Conservation (phyloP, 2,888 invertebrate species). For the Cylloceria caligata region DNA sequence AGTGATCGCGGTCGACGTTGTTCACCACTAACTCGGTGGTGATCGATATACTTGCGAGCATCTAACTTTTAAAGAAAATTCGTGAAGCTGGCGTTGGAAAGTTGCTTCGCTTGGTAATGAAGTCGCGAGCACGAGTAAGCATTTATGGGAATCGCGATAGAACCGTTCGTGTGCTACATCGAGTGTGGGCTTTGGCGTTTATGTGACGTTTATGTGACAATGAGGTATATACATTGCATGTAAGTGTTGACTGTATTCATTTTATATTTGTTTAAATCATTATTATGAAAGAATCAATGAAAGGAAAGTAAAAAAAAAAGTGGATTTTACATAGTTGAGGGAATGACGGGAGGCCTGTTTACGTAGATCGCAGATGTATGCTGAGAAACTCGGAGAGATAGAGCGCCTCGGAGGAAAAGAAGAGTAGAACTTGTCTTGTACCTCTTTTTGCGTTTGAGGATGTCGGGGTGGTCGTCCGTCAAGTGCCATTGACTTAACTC, state of each 20-base stretch:
- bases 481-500: constrained; percentile 81
- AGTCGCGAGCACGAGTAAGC: neutral
- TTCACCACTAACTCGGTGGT: neutral
- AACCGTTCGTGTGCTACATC: neutral
- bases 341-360: constrained; percentile 2
- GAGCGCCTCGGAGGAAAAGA: constrained; percentile 30
- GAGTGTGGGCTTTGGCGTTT: too few species aligned
- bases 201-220: too few species aligned
- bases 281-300: neutral
- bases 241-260: too few species aligned
- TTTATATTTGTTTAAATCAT: too few species aligned
- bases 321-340: neutral
- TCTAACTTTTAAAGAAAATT: constrained; percentile 40
- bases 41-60: constrained; percentile 32
- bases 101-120: constrained; percentile 23
- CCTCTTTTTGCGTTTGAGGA: constrained; percentile 69
- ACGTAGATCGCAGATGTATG: constrained; percentile 15
- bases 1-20: neutral
- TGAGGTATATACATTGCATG: too few species aligned
- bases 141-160: neutral
- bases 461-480: constrained; percentile 78
- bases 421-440: constrained; percentile 54
- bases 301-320: neutral
- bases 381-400: constrained; percentile 38
- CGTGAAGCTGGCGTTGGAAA: constrained; percentile 16